Conservation (phyloP, 2,888 invertebrate genomes). For the Cantharis nigra region DNA sequence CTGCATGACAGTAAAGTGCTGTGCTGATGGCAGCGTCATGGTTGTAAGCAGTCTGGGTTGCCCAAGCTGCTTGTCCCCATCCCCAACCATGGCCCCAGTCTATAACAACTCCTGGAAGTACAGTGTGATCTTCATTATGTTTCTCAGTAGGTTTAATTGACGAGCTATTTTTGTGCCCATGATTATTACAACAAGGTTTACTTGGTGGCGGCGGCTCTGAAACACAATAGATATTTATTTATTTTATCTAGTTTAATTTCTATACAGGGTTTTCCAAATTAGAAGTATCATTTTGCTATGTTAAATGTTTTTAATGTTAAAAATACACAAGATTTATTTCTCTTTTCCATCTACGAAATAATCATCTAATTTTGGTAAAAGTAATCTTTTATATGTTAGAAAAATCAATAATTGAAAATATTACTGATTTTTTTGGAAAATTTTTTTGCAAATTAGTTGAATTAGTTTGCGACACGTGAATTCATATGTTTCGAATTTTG, state of each 20-base stretch:
- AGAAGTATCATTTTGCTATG: too few species aligned
- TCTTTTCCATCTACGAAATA: too few species aligned
- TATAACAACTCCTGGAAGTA: slow-evolving; percentile 50
- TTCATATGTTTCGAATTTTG: too few species aligned
- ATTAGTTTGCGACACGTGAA: too few species aligned
- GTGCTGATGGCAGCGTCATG: slow-evolving; percentile 67
- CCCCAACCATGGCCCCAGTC: slow-evolving; percentile 79
- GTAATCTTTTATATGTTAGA: too few species aligned
- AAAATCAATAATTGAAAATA: too few species aligned
- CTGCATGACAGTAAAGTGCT: slow-evolving; percentile 56
- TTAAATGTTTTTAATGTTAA: too few species aligned
- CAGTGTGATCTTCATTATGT: slow-evolving; percentile 49
- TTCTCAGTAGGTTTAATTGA: slow-evolving; percentile 6
- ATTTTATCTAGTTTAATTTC: neutral
- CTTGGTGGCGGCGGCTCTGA: slow-evolving; percentile 9
- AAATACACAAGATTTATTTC: too few species aligned
- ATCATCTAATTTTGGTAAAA: too few species aligned
- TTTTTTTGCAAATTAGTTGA: too few species aligned
- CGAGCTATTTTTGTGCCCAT: slow-evolving; percentile 7
- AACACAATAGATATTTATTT: neutral
- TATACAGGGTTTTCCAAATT: too few species aligned
- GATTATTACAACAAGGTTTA: slow-evolving; percentile 6
- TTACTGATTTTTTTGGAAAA: too few species aligned
- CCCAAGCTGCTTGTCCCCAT: slow-evolving; percentile 67
- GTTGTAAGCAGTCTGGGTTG: slow-evolving; percentile 62